A percentile compares a stretch with the other conserved stretches of the same genome.
These are phyloP conservation scores for Volucella bombylans DNA, from an alignment of 2,888 invertebrate species.

Conservation along the genomic window DNA sequence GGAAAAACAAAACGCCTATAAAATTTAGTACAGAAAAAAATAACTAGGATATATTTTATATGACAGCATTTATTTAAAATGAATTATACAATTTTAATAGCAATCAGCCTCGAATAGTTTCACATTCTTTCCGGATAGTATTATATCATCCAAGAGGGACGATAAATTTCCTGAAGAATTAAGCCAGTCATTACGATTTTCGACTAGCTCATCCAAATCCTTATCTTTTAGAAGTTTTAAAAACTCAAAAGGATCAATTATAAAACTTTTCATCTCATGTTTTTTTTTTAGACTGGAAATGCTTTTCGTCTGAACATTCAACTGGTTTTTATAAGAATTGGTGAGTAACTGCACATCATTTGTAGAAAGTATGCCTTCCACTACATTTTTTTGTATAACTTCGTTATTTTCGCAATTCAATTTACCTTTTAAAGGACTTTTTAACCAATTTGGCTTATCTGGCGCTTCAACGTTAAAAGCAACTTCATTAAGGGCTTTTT, in stretches of 20 bases:
- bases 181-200: conserved; percentile 87
- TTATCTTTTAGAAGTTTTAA: conserved; percentile 84
- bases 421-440: neutral
- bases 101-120: conserved; percentile 88
- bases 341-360: conserved; percentile 79
- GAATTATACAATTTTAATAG: conserved; percentile 83
- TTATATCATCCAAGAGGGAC: conserved; percentile 89
- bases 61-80: neutral
- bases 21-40: no score
- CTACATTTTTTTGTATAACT: conserved; percentile 57
- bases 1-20: no score
- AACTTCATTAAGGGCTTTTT: conserved; percentile 76
- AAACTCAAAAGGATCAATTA: conserved; percentile 85
- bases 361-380: conserved; percentile 77
- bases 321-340: conserved; percentile 84
- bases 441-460: neutral
- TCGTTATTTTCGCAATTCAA: neutral
- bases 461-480: conserved; percentile 9
- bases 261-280: conserved; percentile 79
- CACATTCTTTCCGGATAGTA: conserved; percentile 84
- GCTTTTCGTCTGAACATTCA: conserved; percentile 78
- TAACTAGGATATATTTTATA: no score
- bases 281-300: conserved; percentile 47
- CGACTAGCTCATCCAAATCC: conserved; percentile 85
- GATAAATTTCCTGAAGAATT: conserved; percentile 86